These are phyloP conservation scores for Rhinatrema bivittatum DNA, from an alignment of 2,797 vertebrate species.

Conservation along the genomic window DNA sequence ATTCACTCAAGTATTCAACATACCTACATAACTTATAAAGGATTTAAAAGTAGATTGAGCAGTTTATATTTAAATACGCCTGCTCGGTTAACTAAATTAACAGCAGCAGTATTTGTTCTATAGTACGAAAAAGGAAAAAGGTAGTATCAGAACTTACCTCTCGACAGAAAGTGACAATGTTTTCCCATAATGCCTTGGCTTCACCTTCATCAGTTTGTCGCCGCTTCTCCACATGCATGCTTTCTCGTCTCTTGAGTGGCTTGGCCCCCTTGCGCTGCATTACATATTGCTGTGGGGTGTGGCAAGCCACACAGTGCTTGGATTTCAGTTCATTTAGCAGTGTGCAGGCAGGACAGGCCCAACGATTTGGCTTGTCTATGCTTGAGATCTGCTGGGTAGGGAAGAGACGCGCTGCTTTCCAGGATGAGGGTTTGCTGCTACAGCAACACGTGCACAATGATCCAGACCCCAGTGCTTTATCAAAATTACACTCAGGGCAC, in stretches of 20 bases:
- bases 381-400: slow-evolving; percentile 30
- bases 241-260: slow-evolving; percentile 82
- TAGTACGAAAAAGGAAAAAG: too few species aligned
- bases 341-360: slow-evolving; percentile 91
- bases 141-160: slow-evolving; percentile 78
- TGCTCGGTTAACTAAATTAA: too few species aligned
- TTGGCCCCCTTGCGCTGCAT: slow-evolving; percentile 64
- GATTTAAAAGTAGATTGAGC: too few species aligned
- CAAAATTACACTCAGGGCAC: slow-evolving; percentile 59
- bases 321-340: slow-evolving; percentile 77
- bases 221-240: slow-evolving; percentile 88
- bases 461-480: slow-evolving; percentile 16
- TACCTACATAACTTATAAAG: too few species aligned
- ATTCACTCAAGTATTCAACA: too few species aligned
- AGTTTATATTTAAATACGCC: too few species aligned
- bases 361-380: slow-evolving; percentile 65
- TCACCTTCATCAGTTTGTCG: slow-evolving; percentile 88
- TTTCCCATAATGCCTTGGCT: slow-evolving; percentile 94
- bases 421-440: slow-evolving; percentile 37
- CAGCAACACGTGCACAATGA: slow-evolving; percentile 25
- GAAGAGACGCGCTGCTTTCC: slow-evolving; percentile 61
- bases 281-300: slow-evolving; percentile 84
- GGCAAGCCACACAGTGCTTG: slow-evolving; percentile 87
- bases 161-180: slow-evolving; percentile 90
- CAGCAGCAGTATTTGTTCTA: too few species aligned